Conservation (phyloP, 2,888 invertebrate genomes). For the Leptinotarsa rubiginosa region DNA sequence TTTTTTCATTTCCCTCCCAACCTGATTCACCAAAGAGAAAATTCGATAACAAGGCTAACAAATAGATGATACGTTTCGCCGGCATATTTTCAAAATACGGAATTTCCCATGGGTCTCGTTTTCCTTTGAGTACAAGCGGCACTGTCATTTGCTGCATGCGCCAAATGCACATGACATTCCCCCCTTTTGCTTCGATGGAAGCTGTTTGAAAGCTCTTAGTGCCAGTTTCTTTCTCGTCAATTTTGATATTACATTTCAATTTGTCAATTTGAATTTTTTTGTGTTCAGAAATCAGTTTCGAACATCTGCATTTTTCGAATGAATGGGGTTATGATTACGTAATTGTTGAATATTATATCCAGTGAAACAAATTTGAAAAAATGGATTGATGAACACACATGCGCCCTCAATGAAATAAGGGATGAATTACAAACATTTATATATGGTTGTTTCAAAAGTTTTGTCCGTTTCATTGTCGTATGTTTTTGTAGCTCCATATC, state of each 20-base stretch:
- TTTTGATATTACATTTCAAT: slow-evolving; percentile 3
- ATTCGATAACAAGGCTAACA: slow-evolving; percentile 26
- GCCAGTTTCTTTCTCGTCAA: neutral
- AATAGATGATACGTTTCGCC: slow-evolving; percentile 47
- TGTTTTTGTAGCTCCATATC: too few relatives aligned
- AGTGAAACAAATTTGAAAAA: neutral
- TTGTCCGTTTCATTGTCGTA: too few relatives aligned
- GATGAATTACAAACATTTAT: too few relatives aligned
- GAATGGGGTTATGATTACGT: neutral
- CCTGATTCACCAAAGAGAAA: slow-evolving; percentile 6
- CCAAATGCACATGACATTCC: slow-evolving; percentile 48
- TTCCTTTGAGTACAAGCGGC: slow-evolving; percentile 44
- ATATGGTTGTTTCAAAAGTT: too few relatives aligned
- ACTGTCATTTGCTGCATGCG: slow-evolving; percentile 36
- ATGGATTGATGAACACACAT: too few relatives aligned
- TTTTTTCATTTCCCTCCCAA: slow-evolving; percentile 8
- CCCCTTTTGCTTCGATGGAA: slow-evolving; percentile 30
- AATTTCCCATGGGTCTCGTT: slow-evolving; percentile 53
- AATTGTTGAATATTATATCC: neutral
- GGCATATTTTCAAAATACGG: slow-evolving; percentile 51
- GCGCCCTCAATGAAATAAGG: too few relatives aligned
- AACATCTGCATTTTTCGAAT: neutral
- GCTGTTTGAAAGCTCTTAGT: slow-evolving; percentile 40
- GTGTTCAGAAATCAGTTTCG: slow-evolving; percentile 2
- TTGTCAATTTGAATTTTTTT: neutral